phyloP scores from a whole-genome alignment of 2,888 invertebrate species.

The Cerastoderma edule region DNA sequence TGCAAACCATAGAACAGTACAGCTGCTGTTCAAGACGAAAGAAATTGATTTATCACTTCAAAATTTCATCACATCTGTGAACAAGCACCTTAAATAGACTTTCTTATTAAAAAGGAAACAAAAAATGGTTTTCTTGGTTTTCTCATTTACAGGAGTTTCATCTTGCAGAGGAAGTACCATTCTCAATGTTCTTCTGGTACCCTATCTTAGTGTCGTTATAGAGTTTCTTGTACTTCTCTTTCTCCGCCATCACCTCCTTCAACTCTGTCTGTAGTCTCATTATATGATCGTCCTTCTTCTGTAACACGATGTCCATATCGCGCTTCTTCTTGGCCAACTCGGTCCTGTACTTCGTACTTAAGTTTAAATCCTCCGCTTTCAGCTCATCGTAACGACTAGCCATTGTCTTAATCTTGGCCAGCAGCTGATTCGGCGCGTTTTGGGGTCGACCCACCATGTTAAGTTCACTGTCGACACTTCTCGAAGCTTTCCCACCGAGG shows the following conservation, averaged over 20 bases:
- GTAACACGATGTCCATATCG: conserved; percentile 53
- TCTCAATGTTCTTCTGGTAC: conserved; percentile 49
- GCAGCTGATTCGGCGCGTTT: conserved; percentile 49
- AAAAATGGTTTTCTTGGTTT: no score
- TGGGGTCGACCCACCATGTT: conserved; percentile 28
- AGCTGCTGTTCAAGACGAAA: no score
- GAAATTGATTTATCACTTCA: no score
- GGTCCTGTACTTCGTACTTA: conserved; percentile 49
- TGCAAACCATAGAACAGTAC: no score
- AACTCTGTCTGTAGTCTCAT: conserved; percentile 58
- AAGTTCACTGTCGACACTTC: conserved; percentile 39
- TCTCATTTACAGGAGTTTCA: no score
- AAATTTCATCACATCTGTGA: no score
- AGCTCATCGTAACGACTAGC: conserved; percentile 49
- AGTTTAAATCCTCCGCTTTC: conserved; percentile 45
- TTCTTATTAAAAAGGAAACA: no score
- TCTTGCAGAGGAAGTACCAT: no score
- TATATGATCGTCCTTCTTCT: conserved; percentile 62
- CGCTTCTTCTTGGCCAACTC: conserved; percentile 58
- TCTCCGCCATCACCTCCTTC: conserved; percentile 68
- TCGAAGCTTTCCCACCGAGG: conserved; percentile 28
- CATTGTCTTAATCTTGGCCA: conserved; percentile 47
- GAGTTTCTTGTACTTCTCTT: conserved; percentile 66
- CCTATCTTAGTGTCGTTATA: conserved; percentile 69
- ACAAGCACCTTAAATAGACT: no score